These are phyloP conservation scores for Pogonognathellus flavescens DNA, from an alignment of 1,140 invertebrate genomes.

Conservation along the genomic window DNA sequence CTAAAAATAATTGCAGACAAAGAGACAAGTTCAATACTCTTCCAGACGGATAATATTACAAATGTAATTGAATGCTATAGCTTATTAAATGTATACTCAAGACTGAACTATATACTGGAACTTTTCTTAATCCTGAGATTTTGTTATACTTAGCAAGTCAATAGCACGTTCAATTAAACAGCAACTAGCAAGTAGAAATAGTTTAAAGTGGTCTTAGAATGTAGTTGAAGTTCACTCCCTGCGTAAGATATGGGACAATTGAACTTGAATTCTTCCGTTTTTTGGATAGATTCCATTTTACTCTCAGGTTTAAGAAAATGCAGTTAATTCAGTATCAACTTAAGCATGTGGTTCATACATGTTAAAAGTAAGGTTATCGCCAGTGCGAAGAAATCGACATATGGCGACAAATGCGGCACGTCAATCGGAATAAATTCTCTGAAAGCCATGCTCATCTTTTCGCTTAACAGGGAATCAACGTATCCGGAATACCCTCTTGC, in stretches of 20 bases:
- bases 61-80: not conserved
- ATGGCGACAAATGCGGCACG: conserved; percentile 80
- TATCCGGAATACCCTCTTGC: conserved; percentile 88
- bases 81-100: not conserved
- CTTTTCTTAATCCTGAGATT: not conserved
- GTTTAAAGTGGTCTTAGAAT: not conserved
- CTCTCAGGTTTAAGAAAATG: too few relatives aligned
- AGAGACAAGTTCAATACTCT: conserved; percentile 34
- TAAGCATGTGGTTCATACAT: conserved; percentile 67
- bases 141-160: not conserved
- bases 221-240: not conserved
- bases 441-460: conserved; percentile 81
- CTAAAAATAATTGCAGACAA: conserved; percentile 53
- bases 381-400: conserved; percentile 87
- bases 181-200: not conserved
- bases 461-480: conserved; percentile 81
- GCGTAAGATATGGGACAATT: not conserved
- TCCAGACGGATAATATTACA: not conserved
- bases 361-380: conserved; percentile 78
- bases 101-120: not conserved
- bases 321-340: too few relatives aligned
- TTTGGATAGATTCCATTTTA: conserved; percentile 29
- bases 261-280: conserved; percentile 15
- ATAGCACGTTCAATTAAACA: too few relatives aligned
- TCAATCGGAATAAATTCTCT: conserved; percentile 79